A percentile compares a stretch with the other conserved stretches of the same genome.
phyloP scores from a whole-genome alignment of 2,888 invertebrate species.

The Leucoma salicis region DNA sequence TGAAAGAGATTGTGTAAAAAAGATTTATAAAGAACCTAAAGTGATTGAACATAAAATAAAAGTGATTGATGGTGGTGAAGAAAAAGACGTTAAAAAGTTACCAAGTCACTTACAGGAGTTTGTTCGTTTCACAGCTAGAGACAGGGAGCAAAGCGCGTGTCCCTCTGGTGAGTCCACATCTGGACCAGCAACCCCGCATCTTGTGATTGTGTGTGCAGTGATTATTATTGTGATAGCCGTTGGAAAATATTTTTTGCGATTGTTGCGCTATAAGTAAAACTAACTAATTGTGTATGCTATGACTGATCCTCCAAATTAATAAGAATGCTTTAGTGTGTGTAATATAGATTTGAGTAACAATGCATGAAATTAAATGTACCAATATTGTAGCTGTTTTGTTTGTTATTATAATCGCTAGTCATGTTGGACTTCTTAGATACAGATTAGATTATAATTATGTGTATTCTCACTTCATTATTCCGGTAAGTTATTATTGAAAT shows the following conservation, averaged over 20 bases:
- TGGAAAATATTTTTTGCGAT: slow-evolving; percentile 64
- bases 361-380: slow-evolving; percentile 52
- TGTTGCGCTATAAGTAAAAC: slow-evolving; percentile 62
- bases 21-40: slow-evolving; percentile 66
- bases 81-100: slow-evolving; percentile 84
- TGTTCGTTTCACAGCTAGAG: slow-evolving; percentile 83
- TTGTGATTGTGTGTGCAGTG: slow-evolving; percentile 76
- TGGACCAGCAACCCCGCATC: slow-evolving; percentile 71
- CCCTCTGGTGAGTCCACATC: slow-evolving; percentile 71
- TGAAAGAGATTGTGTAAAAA: slow-evolving; percentile 65
- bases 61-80: slow-evolving; percentile 85
- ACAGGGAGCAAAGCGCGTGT: slow-evolving; percentile 79
- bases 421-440: slow-evolving; percentile 16
- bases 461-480: no score
- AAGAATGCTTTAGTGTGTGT: slow-evolving; percentile 37
- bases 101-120: slow-evolving; percentile 92
- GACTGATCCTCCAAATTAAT: slow-evolving; percentile 39
- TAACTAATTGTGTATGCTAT: slow-evolving; percentile 32
- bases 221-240: slow-evolving; percentile 70
- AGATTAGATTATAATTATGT: no score
- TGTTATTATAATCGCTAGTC: slow-evolving; percentile 18
- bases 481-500: slow-evolving; percentile 42
- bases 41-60: slow-evolving; percentile 78
- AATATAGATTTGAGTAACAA: slow-evolving; percentile 43
- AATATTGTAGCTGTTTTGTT: slow-evolving; percentile 21